Base-by-base conservation (phyloP, 2,797 vertebrate species). In the Fistularia tabacaria region DNA sequence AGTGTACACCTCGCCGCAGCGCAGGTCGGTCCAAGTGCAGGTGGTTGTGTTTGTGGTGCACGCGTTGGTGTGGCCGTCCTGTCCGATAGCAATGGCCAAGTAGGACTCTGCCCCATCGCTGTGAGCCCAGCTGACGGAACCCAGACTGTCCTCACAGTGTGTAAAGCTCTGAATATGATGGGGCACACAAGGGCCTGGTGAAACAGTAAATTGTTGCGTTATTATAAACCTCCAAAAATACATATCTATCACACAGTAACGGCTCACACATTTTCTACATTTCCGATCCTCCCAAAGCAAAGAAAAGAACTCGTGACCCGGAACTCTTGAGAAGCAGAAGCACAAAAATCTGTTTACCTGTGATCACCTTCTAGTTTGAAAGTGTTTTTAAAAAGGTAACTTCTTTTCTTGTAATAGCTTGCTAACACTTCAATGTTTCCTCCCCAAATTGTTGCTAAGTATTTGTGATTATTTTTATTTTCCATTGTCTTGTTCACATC, bases 111-210 rank as follows among this genome's bases (percentile, higher is more conserved):
- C 87, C 1, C 89, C 88, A 0, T 89, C 85, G 8, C 83, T 88
- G 11, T 1, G 3, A 1, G 68, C 74, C 91, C 91, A 93, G 63
- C 69, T 85, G 48, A 89, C 82, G 0, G 81, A 59, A 11, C 83
- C 91, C 8, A 79, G 7, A 8, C 25, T 85, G 77, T 87, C 38
- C 64, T 90, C 86, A 15, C 92, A 93, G 3, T 64, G 59, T 1
- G 60, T 66, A 11, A 66, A 82, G 48, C 73, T 83, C 53, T 78
- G 15, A 0, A 91, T 59, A 3, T 83, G 9, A 10, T 14, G 1
- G 0, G 92, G 91, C 12, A 82, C 14, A 49, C 92, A 93, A 7
- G 91, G 91, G 40, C 83, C 92, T 93, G 64, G 25, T 14, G 12
- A 6, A n/a, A 51, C 10, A 0, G n/a, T 1, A 7, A 15, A 4